These are phyloP conservation scores for Plectrocnemia conspersa DNA, from an alignment of 1,140 invertebrate genomes.

Conservation along the genomic window DNA sequence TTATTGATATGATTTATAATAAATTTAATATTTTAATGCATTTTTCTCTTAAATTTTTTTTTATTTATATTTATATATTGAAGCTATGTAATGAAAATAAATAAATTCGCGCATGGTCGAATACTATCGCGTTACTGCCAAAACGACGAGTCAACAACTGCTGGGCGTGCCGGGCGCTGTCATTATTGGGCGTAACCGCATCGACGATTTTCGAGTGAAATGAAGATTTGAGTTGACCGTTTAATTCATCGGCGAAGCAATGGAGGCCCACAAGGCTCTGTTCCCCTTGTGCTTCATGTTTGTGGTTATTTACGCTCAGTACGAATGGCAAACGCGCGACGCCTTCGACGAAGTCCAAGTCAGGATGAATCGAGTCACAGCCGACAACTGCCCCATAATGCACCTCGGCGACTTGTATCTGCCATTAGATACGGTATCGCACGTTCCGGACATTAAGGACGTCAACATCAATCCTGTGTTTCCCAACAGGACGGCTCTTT, in stretches of 20 bases:
- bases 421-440: constrained; percentile 77
- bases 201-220: background rate
- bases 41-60: too few species aligned
- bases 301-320: constrained; percentile 73
- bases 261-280: constrained; percentile 17
- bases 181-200: constrained; percentile 1
- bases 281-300: constrained; percentile 40
- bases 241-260: constrained; percentile 7
- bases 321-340: constrained; percentile 84
- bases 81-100: too few species aligned
- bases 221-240: background rate
- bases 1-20: too few species aligned
- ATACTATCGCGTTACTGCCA: too few species aligned
- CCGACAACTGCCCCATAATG: constrained; percentile 84
- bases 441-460: constrained; percentile 91
- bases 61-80: too few species aligned
- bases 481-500: constrained; percentile 85
- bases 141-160: too few species aligned
- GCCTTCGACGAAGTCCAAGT: constrained; percentile 81
- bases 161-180: constrained; percentile 13
- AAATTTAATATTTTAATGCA: too few species aligned
- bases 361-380: constrained; percentile 72
- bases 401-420: constrained; percentile 80
- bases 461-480: constrained; percentile 93
- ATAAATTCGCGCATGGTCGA: too few species aligned